Percentiles rank a stretch among this genome's conserved stretches.
phyloP scores from a whole-genome alignment of 2,113 vertebrate genomes.

The Myrmecophaga tridactyla region DNA sequence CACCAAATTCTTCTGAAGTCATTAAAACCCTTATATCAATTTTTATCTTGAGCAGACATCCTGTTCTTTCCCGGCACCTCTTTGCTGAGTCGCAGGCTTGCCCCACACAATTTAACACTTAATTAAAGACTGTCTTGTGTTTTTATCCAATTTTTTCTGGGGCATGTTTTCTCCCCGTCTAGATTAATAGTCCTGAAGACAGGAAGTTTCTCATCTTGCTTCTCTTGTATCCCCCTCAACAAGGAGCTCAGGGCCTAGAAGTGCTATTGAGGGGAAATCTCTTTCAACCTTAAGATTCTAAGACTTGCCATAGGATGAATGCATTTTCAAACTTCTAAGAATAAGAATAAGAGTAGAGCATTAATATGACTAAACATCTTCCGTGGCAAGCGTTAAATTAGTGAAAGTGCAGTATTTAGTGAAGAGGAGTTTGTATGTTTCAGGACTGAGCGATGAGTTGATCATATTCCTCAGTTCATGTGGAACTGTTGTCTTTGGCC shows the following conservation, averaged over 20 bases:
- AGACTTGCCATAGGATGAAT: neutral
- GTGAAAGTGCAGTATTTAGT: neutral
- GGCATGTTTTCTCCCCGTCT: neutral
- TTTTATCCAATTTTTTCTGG: neutral
- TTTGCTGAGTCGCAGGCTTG: neutral
- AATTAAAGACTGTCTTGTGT: neutral
- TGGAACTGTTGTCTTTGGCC: neutral
- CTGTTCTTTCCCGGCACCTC: neutral
- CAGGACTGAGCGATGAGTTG: neutral
- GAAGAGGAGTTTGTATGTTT: neutral
- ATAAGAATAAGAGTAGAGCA: neutral
- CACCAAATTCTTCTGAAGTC: slow-evolving; percentile 30
- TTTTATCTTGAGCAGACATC: slow-evolving; percentile 37
- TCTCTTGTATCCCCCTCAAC: neutral
- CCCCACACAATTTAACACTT: neutral
- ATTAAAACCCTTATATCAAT: neutral
- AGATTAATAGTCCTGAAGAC: neutral
- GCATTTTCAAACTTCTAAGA: neutral
- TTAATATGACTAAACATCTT: neutral
- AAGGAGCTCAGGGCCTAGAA: neutral
- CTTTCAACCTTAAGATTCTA: neutral
- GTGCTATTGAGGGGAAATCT: neutral
- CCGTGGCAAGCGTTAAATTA: neutral
- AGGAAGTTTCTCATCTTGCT: accelerated
- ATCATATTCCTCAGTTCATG: neutral